Conservation (phyloP, 2,888 invertebrate genomes). For the Eretmocerus hayati region DNA sequence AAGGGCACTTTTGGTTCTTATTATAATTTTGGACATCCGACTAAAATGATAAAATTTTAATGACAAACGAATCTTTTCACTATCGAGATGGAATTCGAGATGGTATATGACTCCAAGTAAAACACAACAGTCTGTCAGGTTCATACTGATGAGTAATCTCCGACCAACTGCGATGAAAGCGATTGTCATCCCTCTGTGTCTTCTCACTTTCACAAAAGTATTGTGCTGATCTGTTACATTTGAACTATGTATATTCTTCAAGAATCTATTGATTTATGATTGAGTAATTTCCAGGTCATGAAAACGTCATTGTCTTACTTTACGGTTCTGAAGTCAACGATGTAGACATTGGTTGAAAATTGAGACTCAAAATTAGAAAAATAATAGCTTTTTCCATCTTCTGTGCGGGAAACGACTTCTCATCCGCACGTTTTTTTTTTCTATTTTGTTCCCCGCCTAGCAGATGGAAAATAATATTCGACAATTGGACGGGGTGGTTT, state of each 20-base stretch:
- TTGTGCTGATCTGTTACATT: background rate
- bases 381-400: no score
- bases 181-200: background rate
- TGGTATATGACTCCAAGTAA: constrained; percentile 11
- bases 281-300: constrained; percentile 11
- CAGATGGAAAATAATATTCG: no score
- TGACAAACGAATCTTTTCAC: no score
- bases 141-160: constrained; percentile 12
- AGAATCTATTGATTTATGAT: background rate
- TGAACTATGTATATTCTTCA: background rate
- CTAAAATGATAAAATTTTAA: background rate
- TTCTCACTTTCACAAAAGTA: constrained; percentile 6
- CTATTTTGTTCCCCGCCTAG: no score
- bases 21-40: background rate
- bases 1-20: background rate
- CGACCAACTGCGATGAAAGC: constrained; percentile 8
- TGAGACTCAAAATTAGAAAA: no score
- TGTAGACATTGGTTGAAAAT: no score
- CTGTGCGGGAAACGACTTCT: no score
- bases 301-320: constrained; percentile 19
- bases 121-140: background rate
- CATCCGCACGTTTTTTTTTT: no score
- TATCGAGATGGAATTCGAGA: constrained; percentile 4
- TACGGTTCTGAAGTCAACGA: constrained; percentile 11
- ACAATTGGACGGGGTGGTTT: no score